Conservation (phyloP, 2,888 invertebrate species). For the Papilio protenor region DNA sequence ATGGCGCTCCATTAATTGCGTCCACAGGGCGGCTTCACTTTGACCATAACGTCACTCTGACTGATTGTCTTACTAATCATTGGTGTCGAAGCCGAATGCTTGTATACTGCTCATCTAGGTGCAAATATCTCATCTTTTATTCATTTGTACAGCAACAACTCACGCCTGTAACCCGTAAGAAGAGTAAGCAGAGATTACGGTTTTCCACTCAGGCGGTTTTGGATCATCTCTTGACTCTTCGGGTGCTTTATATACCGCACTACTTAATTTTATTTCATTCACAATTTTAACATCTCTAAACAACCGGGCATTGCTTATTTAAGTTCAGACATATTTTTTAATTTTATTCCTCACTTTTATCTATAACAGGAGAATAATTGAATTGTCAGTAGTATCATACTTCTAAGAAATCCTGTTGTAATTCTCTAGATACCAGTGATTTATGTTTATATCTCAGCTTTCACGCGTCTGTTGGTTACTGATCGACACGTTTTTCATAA, state of each 20-base stretch:
- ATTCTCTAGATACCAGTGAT: not conserved
- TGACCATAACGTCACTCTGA: constrained; percentile 66
- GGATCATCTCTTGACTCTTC: no score
- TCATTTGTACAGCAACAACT: not conserved
- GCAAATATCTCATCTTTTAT: not conserved
- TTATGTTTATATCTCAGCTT: constrained; percentile 7
- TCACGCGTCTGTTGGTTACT: constrained; percentile 11
- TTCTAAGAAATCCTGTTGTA: not conserved
- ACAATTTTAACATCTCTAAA: no score
- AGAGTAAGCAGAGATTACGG: not conserved
- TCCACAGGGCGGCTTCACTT: constrained; percentile 59
- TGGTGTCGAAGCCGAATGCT: constrained; percentile 43
- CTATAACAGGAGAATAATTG: not conserved
- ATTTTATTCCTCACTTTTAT: not conserved
- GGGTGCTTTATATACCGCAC: no score
- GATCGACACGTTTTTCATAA: constrained; percentile 29
- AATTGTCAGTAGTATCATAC: not conserved
- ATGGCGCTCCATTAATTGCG: constrained; percentile 72
- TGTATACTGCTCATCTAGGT: constrained; percentile 5
- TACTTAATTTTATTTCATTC: no score
- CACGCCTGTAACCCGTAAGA: not conserved
- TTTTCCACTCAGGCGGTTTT: not conserved
- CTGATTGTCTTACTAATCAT: constrained; percentile 77
- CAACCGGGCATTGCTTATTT: not conserved
- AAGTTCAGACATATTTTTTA: not conserved